Evolutionary conservation across 2,797 vertebrate genomes (phyloP).

Genomic region (Pempheris klunzingeri): DNA sequence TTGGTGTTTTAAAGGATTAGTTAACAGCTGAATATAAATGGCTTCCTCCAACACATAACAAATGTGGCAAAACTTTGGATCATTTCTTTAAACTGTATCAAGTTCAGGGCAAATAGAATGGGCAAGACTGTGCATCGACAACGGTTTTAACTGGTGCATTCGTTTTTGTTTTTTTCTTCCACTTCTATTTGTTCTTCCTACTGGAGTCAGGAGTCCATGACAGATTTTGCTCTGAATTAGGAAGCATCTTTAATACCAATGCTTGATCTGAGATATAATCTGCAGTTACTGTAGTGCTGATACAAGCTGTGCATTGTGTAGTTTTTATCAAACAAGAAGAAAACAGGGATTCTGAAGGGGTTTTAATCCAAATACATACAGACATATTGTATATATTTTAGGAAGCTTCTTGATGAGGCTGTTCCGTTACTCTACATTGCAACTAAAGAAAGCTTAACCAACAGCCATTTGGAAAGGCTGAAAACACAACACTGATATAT

Average conservation of each 20-base stretch:
- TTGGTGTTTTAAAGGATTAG: no score
- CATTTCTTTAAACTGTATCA: background rate
- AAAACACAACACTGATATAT: background rate
- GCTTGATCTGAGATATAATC: conserved; percentile 28
- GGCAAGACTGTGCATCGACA: background rate
- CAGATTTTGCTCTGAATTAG: conserved; percentile 22
- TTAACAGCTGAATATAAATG: background rate
- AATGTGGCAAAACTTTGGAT: background rate
- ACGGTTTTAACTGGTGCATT: no score
- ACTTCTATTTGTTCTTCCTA: conserved; percentile 13
- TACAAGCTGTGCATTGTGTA: background rate
- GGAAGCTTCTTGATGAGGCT: background rate
- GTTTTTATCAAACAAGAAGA: background rate
- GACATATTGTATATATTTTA: no score
- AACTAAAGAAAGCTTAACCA: background rate
- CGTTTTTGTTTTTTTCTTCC: no score
- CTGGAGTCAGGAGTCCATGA: conserved; percentile 24
- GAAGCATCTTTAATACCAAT: conserved; percentile 21
- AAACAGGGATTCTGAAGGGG: background rate
- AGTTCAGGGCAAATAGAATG: background rate
- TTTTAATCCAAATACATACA: background rate
- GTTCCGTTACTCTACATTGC: background rate
- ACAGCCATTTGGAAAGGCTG: no score
- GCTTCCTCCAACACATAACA: background rate
- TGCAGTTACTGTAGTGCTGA: no score